Percentiles rank a stretch among this genome's conserved stretches.
Conservation (phyloP, 1,140 invertebrate species). For the Diprion similis region DNA sequence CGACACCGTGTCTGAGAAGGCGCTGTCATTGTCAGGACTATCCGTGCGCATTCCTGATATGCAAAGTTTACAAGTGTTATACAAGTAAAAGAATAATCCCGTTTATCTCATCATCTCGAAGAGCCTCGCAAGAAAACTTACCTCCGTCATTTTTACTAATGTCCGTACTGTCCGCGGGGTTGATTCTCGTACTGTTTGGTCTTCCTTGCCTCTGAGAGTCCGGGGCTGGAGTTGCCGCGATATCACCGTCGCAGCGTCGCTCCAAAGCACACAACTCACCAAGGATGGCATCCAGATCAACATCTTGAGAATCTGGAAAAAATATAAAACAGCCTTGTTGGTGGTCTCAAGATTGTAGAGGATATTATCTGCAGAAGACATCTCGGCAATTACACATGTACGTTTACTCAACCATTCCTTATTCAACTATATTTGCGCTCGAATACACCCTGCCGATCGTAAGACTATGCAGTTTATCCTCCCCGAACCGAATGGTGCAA, state of each 20-base stretch:
- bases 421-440: too few species aligned
- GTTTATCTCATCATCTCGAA: too few species aligned
- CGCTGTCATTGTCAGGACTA: constrained; percentile 96
- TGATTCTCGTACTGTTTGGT: constrained; percentile 50
- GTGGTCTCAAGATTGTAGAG: not conserved
- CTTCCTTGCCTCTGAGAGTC: constrained; percentile 56
- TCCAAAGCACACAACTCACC: constrained; percentile 92
- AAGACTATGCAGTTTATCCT: constrained; percentile 1
- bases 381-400: too few species aligned
- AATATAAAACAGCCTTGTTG: constrained; percentile 15
- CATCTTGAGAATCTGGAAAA: constrained; percentile 86
- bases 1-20: constrained; percentile 95
- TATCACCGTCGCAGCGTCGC: constrained; percentile 77
- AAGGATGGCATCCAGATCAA: constrained; percentile 94
- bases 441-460: not conserved
- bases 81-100: not conserved
- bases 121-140: not conserved
- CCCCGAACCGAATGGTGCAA: not conserved
- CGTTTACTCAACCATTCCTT: too few species aligned
- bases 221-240: constrained; percentile 58
- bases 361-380: not conserved
- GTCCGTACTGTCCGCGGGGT: constrained; percentile 47
- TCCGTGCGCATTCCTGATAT: constrained; percentile 74
- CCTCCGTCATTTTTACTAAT: constrained; percentile 56
- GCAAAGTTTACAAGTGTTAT: constrained; percentile 5